Conservation (phyloP, 2,888 invertebrate genomes). For the Exocentrus adspersus region DNA sequence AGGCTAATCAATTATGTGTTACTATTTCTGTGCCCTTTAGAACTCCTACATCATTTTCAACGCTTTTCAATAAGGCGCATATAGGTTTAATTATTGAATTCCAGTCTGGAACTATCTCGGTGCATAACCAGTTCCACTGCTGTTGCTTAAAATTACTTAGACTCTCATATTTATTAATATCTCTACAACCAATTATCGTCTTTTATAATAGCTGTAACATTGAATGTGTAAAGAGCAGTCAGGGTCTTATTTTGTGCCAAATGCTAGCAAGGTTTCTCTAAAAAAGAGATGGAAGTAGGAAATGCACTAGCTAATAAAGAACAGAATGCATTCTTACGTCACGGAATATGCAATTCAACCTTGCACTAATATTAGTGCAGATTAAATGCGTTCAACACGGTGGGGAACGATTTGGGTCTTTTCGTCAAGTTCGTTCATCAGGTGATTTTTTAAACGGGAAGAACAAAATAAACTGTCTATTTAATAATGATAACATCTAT, state of each 20-base stretch:
- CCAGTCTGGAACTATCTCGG: neutral
- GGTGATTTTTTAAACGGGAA: slow-evolving; percentile 6
- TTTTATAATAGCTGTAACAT: slow-evolving; percentile 47
- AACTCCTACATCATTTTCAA: too few species aligned
- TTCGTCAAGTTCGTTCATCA: neutral
- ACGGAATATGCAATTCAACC: slow-evolving; percentile 53
- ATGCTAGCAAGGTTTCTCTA: slow-evolving; percentile 53
- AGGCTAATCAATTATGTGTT: too few species aligned
- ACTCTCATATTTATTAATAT: neutral
- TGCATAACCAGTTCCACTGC: neutral
- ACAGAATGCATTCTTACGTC: slow-evolving; percentile 48
- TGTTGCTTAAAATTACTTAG: neutral
- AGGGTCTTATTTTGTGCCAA: slow-evolving; percentile 52
- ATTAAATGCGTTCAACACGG: slow-evolving; percentile 26
- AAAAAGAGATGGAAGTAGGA: slow-evolving; percentile 50
- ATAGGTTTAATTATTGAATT: too few species aligned
- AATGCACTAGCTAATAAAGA: slow-evolving; percentile 52
- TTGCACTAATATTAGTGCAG: slow-evolving; percentile 64
- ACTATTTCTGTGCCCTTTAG: too few species aligned
- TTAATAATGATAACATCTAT: too few species aligned
- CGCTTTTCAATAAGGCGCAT: too few species aligned
- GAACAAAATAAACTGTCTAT: too few species aligned
- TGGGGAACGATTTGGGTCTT: slow-evolving; percentile 35
- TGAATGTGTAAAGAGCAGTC: slow-evolving; percentile 53
- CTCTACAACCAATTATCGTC: slow-evolving; percentile 26